phyloP scores from a whole-genome alignment of 2,113 vertebrate species.

The Chlamydotis undulata region DNA sequence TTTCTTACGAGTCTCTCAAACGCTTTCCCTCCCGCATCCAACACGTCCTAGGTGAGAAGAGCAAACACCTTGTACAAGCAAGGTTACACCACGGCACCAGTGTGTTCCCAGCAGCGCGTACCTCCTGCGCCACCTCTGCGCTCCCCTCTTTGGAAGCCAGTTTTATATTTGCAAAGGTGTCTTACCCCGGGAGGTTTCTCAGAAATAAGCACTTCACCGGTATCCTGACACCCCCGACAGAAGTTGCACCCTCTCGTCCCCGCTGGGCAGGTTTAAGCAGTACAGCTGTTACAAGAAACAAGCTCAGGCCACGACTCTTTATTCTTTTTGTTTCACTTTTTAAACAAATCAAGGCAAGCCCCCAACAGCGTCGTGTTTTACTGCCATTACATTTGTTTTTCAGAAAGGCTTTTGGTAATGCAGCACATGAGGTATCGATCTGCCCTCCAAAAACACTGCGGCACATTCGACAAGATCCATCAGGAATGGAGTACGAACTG shows the following conservation, averaged over 20 bases:
- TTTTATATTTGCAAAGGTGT: neutral
- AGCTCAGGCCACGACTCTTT: neutral
- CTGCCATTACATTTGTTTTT: neutral
- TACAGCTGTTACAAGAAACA: neutral
- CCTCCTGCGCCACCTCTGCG: neutral
- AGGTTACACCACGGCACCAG: accelerated
- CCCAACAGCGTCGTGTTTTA: accelerated
- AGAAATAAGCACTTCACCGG: neutral
- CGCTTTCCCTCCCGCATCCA: neutral
- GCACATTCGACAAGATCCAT: neutral
- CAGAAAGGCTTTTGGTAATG: neutral
- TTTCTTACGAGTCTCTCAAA: neutral
- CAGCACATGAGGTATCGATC: neutral
- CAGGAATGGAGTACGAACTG: neutral
- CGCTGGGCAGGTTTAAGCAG: neutral
- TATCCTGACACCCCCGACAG: neutral
- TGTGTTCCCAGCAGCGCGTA: neutral
- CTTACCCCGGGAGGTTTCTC: neutral
- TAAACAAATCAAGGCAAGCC: neutral
- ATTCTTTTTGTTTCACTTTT: neutral
- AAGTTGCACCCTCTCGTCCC: neutral
- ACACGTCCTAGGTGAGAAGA: neutral
- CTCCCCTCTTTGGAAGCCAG: accelerated
- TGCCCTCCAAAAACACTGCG: neutral
- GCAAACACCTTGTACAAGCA: neutral